Conservation (phyloP, 2,888 invertebrate species). For the Rhingia rostrata region DNA sequence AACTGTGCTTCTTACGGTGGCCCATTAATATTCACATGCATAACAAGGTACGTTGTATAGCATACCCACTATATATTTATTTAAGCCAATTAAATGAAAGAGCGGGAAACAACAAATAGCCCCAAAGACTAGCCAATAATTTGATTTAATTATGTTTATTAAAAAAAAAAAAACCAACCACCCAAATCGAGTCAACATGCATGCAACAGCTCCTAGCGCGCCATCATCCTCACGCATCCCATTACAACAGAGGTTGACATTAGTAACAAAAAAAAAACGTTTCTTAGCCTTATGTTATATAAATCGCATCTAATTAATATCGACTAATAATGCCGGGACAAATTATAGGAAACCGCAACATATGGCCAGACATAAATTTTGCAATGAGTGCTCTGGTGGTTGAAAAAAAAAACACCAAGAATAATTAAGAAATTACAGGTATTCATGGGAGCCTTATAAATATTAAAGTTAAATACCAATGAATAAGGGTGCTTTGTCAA, state of each 20-base stretch:
- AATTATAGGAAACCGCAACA: not conserved
- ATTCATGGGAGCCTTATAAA: slow-evolving; percentile 9
- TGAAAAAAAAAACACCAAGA: too few relatives aligned
- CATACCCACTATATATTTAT: slow-evolving; percentile 17
- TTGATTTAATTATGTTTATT: slow-evolving; percentile 46
- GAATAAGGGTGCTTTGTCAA: not conserved
- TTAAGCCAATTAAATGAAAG: slow-evolving; percentile 46
- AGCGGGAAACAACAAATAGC: slow-evolving; percentile 4
- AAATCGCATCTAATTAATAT: slow-evolving; percentile 37
- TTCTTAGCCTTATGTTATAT: not conserved
- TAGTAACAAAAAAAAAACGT: not conserved
- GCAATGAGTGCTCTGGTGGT: too few relatives aligned
- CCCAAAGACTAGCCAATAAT: slow-evolving; percentile 26
- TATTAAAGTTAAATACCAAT: not conserved
- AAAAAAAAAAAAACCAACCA: slow-evolving; percentile 3
- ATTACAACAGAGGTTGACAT: not conserved
- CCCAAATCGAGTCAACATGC: slow-evolving; percentile 13
- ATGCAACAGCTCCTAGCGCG: not conserved
- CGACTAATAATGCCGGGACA: slow-evolving; percentile 6
- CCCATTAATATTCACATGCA: slow-evolving; percentile 4
- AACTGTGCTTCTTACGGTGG: not conserved
- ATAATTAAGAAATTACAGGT: not conserved
- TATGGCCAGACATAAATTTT: too few relatives aligned
- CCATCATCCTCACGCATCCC: not conserved
- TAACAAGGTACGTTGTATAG: not conserved